Evolutionary conservation across 2,113 vertebrate species (phyloP), one percentile per base, ranked within the genome.

Genomic region (Puma concolor): DNA sequence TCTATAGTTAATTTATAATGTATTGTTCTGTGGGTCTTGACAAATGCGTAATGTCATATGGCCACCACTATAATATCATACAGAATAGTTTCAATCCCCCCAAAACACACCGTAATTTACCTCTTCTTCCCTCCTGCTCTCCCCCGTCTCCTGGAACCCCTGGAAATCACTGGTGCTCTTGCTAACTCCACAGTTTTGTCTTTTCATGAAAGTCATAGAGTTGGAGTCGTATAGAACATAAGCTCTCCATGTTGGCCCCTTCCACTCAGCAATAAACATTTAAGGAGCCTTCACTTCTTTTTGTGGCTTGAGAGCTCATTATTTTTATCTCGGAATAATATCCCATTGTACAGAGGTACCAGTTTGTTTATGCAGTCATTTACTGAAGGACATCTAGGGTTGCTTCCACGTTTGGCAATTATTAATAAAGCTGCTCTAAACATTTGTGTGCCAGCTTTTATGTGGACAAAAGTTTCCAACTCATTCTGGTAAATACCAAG

Each of bases 401-500:
- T 63, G 31, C 25, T 41, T 93, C 72, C 48, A 76, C 21, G 21
- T 86, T 79, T 38, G 41, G 36, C 31, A 71, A 41, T 86, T 82
- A 82, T 77, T 57, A 91, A 93, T 93, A 83, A 83, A 66, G 27
- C 25, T 66, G 50, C 50, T 88, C 64, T 80, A 48, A 66, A 94
- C 64, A 87, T 69, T 76, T 17, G 15, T 21, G n/a, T 2, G 12
- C 9, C 27, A 36, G 8, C 16, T 91, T 97, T 44, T 48, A 71
- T 29, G 25, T 8, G 23, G 19, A 92, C 21, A 15, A n/a, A 82
- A 60, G 9, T 84, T 83, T 92, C 60, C 31, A 72, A 87, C 27
- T 93, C 38, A 60, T 66, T 87, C 82, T 80, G 74, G 81, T 54
- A 82, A 90, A 97, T 23, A 48, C 15, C 82, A 54, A 92, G 27